A percentile compares a stretch with the other conserved stretches of the same genome.
phyloP scores from a whole-genome alignment of 2,888 invertebrate species.

The Drosophila parthenogenetica region DNA sequence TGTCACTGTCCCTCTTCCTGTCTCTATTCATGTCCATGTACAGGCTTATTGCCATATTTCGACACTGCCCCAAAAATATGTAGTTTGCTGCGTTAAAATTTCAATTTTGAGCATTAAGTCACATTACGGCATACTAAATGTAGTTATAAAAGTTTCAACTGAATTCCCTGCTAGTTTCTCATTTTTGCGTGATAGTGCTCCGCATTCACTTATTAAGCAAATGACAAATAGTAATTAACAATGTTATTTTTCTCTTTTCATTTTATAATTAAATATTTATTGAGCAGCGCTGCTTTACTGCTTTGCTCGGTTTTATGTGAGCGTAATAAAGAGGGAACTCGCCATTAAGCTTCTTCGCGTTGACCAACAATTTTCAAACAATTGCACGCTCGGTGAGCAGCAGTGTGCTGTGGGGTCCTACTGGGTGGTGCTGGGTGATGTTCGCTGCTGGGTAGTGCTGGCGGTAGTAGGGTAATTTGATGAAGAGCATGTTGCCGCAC shows the following conservation, averaged over 20 bases:
- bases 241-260: constrained; percentile 41
- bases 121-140: constrained; percentile 68
- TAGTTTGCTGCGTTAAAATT: constrained; percentile 68
- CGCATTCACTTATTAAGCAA: constrained; percentile 46
- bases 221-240: constrained; percentile 64
- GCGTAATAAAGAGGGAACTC: constrained; percentile 37
- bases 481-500: constrained; percentile 28
- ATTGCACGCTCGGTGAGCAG: constrained; percentile 25
- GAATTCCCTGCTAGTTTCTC: constrained; percentile 31
- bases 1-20: background rate
- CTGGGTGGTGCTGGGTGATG: background rate
- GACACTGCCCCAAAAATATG: constrained; percentile 8
- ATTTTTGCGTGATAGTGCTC: background rate
- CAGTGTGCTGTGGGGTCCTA: background rate
- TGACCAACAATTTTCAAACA: constrained; percentile 45
- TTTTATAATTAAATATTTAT: constrained; percentile 77
- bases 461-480: constrained; percentile 14
- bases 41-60: constrained; percentile 6
- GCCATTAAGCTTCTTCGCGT: constrained; percentile 62
- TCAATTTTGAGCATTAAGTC: constrained; percentile 74
- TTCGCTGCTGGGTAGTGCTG: background rate
- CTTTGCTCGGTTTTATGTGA: constrained; percentile 31
- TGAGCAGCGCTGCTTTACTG: constrained; percentile 41
- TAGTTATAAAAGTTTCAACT: constrained; percentile 74
- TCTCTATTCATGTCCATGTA: background rate